Percentiles rank a stretch among this genome's conserved stretches.
Conservation (phyloP, 2,797 vertebrate species). For the Cirrhinus mrigala region DNA sequence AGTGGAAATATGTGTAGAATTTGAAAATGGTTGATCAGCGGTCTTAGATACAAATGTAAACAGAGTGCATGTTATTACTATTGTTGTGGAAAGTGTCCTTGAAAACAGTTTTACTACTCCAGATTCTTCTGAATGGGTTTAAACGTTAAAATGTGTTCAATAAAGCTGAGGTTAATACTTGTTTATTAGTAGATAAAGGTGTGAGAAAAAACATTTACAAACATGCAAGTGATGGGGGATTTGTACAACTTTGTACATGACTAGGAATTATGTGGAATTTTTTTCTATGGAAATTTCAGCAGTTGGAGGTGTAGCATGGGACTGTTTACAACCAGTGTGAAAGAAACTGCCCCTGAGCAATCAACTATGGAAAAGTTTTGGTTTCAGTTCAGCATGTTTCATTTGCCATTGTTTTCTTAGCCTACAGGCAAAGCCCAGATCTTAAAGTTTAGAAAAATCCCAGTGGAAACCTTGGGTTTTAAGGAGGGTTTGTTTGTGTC, state of each 20-base stretch:
- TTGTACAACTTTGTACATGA: no score
- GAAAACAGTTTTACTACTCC: background rate
- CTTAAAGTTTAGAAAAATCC: slow-evolving; percentile 8
- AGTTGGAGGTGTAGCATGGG: background rate
- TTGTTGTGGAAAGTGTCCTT: background rate
- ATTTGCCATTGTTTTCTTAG: background rate
- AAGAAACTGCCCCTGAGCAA: background rate
- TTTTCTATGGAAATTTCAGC: background rate
- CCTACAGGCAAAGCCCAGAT: background rate
- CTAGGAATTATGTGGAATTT: background rate
- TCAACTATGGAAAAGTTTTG: background rate
- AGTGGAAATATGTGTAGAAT: slow-evolving; percentile 16
- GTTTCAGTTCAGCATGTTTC: slow-evolving; percentile 17
- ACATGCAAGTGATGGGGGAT: background rate
- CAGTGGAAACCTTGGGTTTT: slow-evolving; percentile 1
- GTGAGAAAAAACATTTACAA: background rate
- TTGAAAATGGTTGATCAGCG: background rate
- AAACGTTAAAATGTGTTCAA: background rate
- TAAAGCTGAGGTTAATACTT: background rate
- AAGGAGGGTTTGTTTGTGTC: slow-evolving; percentile 19
- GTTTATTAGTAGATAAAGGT: background rate
- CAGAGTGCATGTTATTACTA: background rate
- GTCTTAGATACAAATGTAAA: background rate
- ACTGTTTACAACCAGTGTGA: background rate
- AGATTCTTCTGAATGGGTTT: background rate